phyloP scores from a whole-genome alignment of 1,140 invertebrate genomes.

The Helicoverpa zea region DNA sequence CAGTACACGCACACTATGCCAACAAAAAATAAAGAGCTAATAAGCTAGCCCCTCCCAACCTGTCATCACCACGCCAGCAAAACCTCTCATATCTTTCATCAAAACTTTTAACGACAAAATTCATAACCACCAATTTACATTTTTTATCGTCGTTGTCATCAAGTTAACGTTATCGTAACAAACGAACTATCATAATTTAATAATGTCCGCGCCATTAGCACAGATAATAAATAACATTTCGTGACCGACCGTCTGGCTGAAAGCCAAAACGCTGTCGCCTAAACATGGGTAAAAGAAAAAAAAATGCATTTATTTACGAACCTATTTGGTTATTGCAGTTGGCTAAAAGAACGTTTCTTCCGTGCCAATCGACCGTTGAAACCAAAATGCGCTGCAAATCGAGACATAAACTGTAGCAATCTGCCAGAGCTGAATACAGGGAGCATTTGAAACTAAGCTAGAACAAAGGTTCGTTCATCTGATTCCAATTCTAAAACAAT shows the following conservation, averaged over 20 bases:
- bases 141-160: constrained; percentile 39
- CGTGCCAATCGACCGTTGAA: constrained; percentile 44
- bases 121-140: constrained; percentile 38
- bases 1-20: not conserved
- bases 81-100: constrained; percentile 14
- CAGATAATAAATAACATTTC: constrained; percentile 57
- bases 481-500: constrained; percentile 21
- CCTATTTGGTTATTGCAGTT: constrained; percentile 37
- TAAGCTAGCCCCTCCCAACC: too few species aligned
- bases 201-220: constrained; percentile 56
- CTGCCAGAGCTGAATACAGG: constrained; percentile 23
- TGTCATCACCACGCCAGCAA: not conserved
- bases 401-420: constrained; percentile 45
- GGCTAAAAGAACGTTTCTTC: constrained; percentile 28
- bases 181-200: constrained; percentile 61
- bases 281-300: constrained; percentile 48
- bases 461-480: constrained; percentile 26
- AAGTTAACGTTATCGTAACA: constrained; percentile 57
- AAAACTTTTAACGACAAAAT: constrained; percentile 16
- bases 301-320: constrained; percentile 49
- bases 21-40: too few species aligned
- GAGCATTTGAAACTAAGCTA: constrained; percentile 16
- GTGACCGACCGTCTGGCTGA: constrained; percentile 52
- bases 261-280: constrained; percentile 54
- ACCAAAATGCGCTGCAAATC: constrained; percentile 41